Conservation (phyloP, 1,140 invertebrate genomes). For the Rhopalosiphum padi region DNA sequence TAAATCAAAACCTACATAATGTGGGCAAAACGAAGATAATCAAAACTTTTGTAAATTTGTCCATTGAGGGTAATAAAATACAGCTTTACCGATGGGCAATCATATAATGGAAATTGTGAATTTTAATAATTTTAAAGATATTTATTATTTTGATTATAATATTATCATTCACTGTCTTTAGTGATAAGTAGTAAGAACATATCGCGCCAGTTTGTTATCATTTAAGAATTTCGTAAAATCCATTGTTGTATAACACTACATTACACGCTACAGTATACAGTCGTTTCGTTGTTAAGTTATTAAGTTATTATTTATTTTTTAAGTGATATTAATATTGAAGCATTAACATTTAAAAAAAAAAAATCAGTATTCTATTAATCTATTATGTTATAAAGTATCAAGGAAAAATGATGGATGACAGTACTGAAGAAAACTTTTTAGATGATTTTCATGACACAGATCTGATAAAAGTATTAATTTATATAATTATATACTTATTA, state of each 20-base stretch:
- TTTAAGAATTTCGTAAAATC: neutral
- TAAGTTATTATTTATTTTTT: neutral
- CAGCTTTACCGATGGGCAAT: too few relatives aligned
- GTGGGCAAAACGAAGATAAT: too few relatives aligned
- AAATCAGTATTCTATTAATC: neutral
- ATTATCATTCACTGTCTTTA: neutral
- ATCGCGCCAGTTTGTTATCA: conserved; percentile 3
- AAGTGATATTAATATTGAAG: neutral
- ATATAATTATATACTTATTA: neutral
- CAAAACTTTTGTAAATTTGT: too few relatives aligned
- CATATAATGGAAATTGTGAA: too few relatives aligned
- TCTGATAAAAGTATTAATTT: conserved; percentile 30
- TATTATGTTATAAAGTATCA: neutral
- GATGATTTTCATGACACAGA: neutral
- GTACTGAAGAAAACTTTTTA: neutral
- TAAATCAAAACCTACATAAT: too few relatives aligned
- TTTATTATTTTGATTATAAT: too few relatives aligned
- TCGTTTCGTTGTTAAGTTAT: too few relatives aligned
- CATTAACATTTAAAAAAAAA: neutral
- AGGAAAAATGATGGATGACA: neutral
- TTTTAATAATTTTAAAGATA: too few relatives aligned
- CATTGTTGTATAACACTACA: too few relatives aligned
- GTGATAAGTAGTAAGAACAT: neutral
- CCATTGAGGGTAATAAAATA: too few relatives aligned
- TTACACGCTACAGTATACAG: too few relatives aligned